phyloP scores from a whole-genome alignment of 2,113 vertebrate species.

The Solenodon paradoxus region DNA sequence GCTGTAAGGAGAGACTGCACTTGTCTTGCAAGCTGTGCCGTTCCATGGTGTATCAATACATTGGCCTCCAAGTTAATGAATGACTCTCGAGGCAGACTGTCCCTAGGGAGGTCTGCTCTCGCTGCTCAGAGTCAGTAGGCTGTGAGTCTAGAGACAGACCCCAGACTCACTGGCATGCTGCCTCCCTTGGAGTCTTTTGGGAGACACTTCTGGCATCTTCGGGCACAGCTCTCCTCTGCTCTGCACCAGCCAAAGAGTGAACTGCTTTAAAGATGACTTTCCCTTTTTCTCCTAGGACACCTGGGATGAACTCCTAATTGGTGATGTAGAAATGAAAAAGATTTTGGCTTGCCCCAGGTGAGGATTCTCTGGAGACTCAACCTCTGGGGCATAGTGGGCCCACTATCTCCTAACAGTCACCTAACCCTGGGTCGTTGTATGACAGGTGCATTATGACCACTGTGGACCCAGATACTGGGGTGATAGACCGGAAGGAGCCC shows the following conservation, averaged over 20 bases:
- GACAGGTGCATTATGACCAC: slow-evolving; percentile 94
- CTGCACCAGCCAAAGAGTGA: neutral
- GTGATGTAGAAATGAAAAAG: slow-evolving; percentile 86
- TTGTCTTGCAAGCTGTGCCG: neutral
- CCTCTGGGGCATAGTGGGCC: fast-evolving
- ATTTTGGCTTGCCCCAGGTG: slow-evolving; percentile 93
- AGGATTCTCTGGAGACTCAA: neutral
- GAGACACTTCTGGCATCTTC: neutral
- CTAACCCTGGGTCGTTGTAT: neutral
- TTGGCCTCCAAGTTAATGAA: neutral
- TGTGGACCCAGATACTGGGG: slow-evolving; percentile 92
- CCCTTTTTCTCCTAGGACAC: slow-evolving; percentile 85
- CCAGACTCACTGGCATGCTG: fast-evolving
- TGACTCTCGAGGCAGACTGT: neutral
- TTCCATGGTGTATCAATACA: neutral
- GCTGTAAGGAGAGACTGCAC: too few species aligned
- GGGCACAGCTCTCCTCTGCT: too few species aligned
- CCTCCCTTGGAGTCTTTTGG: too few species aligned
- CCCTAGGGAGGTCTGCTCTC: neutral
- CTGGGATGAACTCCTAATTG: slow-evolving; percentile 93
- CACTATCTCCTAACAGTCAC: fast-evolving
- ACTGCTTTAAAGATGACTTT: neutral
- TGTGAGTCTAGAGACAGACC: neutral
- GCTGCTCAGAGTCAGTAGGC: neutral
- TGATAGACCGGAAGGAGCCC: slow-evolving; percentile 92